These are phyloP conservation scores for Parus major DNA, from an alignment of 2,113 vertebrate genomes.

Conservation along the genomic window DNA sequence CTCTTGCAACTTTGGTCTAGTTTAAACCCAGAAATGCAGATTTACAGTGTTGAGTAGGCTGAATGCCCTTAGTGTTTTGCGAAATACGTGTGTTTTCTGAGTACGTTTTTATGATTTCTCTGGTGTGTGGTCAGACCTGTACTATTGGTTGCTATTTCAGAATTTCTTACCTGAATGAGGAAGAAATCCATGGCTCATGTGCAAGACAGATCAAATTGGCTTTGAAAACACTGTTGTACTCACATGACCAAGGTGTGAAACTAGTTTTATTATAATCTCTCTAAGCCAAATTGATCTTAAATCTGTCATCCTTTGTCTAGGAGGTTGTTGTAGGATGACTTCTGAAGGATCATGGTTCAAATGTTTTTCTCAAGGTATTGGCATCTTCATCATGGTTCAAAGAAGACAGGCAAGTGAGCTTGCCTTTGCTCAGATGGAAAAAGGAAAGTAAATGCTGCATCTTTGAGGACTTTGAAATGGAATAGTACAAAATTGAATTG, in stretches of 20 bases:
- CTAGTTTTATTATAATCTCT: neutral
- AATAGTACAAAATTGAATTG: neutral
- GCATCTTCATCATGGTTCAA: neutral
- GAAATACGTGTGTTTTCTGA: neutral
- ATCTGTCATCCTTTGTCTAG: neutral
- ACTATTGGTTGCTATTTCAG: neutral
- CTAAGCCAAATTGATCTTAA: neutral
- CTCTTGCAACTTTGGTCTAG: neutral
- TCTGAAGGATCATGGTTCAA: neutral
- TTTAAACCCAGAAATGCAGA: neutral
- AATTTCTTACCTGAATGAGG: neutral
- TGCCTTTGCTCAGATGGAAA: neutral
- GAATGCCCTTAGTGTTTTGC: neutral
- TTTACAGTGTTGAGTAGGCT: accelerated
- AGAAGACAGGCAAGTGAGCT: neutral
- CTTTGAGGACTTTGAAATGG: neutral
- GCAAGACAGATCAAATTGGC: neutral
- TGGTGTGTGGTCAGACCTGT: neutral
- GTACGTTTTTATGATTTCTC: neutral
- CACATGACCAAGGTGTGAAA: neutral
- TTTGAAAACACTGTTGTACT: neutral
- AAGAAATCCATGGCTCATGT: neutral
- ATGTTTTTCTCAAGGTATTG: neutral
- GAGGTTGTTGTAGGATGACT: neutral
- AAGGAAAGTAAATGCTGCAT: neutral